Conservation (phyloP, 2,113 vertebrate genomes). For the Murina feae region DNA sequence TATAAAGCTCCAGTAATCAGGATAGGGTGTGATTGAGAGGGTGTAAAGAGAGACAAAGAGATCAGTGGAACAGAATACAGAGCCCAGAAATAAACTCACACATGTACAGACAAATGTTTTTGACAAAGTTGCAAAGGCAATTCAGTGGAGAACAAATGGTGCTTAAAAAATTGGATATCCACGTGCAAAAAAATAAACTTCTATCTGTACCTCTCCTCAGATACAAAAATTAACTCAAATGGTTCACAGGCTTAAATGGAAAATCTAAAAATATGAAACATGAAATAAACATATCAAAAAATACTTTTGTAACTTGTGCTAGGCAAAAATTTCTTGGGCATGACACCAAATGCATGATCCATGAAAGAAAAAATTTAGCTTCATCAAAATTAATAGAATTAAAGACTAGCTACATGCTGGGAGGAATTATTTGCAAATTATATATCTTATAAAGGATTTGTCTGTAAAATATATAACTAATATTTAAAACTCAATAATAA, state of each 20-base stretch:
- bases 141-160: background rate
- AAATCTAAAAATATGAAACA: background rate
- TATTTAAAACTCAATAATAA: background rate
- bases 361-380: background rate
- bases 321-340: background rate
- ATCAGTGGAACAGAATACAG: background rate
- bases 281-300: background rate
- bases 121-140: background rate
- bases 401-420: background rate
- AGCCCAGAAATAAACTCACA: background rate
- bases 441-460: background rate
- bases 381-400: background rate
- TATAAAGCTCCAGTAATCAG: background rate
- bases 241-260: background rate
- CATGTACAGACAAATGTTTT: background rate
- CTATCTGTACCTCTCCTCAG: background rate
- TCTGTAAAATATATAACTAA: background rate
- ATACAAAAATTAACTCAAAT: background rate
- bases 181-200: background rate
- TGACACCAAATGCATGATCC: background rate
- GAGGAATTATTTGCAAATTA: background rate
- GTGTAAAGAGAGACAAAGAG: background rate
- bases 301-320: background rate
- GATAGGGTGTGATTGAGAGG: background rate
- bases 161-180: background rate